Base-by-base conservation (phyloP, 2,797 vertebrate species). In the Numenius phaeopus region DNA sequence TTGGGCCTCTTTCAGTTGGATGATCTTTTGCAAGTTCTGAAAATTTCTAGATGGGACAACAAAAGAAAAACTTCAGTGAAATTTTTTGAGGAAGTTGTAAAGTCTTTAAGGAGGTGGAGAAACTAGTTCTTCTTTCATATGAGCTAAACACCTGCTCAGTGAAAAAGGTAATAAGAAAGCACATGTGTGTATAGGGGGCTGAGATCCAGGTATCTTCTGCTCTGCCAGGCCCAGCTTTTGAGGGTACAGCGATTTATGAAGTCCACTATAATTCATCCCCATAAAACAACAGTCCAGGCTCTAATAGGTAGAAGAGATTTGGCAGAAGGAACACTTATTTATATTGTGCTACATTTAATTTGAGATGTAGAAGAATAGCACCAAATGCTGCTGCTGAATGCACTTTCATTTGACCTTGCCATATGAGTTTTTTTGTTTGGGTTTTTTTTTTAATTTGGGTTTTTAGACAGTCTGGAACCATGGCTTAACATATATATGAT, bases 351-450 rank as follows among this genome's bases (percentile, higher is more conserved):
- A 86, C 23, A 44, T n/a, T 90, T 40, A 37, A 72, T 70, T 10
- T 71, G n/a, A 67, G 3, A 89, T 27, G 26, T 2, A 40, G 13
- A 78, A 73, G 12, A 78, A 15, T 6, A 81, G 67, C 11, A 86
- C 61, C 16, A 81, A 90, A 81, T n/a, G 16, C 20, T 55, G 15
- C 29, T 52, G 44, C 19, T 71, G 37, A 9, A 24, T 3, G 17
- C 4, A 42, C 29, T 85, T 88, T 34, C 69, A 65, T 71, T 57
- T 75, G 24, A 82, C 34, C 40, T 71, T 61, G 24, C 14, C 5
- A 46, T 11, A 23, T 0, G 0, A 66, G 4, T 7, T 8, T 24
- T 59, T 23, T 46, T 9, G 16, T 19, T 23, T 20, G 27, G 19
- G 14, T n/a, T 32, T 40, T 16, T 17, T 50, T 52, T 30, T n/a